Evolutionary conservation across 2,888 invertebrate species (phyloP), one percentile per base, ranked within the genome.

Genomic region (Ormyrus nitidulus): DNA sequence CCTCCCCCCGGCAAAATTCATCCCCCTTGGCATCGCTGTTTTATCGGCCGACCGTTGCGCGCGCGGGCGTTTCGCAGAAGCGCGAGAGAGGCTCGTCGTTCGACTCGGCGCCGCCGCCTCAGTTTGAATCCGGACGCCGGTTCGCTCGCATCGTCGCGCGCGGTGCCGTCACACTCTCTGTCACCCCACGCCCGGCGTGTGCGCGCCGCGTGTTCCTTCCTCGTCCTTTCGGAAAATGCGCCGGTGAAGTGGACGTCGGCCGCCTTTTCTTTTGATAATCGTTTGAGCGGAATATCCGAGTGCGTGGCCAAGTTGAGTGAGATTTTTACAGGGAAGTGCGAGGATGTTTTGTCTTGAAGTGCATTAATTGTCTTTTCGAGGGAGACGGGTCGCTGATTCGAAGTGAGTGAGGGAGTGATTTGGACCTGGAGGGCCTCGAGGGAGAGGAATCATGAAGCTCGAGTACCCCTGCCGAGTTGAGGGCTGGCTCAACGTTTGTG

Each of bases 401-500:
- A 34, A 34, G 34, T 34, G 34, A 34, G 34, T 34, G 34, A 34
- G 34, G 34, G 34, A 34, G 34, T 34, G 34, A 34, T 34, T 34
- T 34, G 44, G 53, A 53, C 54, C 34, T 11, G n/a, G 48, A n/a
- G 34, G 13, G 58, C 62, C 64, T 58, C 64, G 72, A 71, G 68
- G 74, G 54, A 59, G 51, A 66, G 78, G 77, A 64, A 85, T 83
- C 84, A 90, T 90, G 90, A 90, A 88, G 88, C 51, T 92, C 86
- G 91, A 91, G 82, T 93, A 92, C 88, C 93, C 93, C 10, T 92
- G 92, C 85, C 90, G 93, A 75, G 92, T 93, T 65, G 93, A 93
- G 88, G 93, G 93, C 82, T 93, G 93, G 93, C 91, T 93, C 84
- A 92, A 92, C 85, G 91, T 93, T 84, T 92, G 92, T 87, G 93